phyloP scores from a whole-genome alignment of 2,113 vertebrate genomes.

The Aphyosemion australe region DNA sequence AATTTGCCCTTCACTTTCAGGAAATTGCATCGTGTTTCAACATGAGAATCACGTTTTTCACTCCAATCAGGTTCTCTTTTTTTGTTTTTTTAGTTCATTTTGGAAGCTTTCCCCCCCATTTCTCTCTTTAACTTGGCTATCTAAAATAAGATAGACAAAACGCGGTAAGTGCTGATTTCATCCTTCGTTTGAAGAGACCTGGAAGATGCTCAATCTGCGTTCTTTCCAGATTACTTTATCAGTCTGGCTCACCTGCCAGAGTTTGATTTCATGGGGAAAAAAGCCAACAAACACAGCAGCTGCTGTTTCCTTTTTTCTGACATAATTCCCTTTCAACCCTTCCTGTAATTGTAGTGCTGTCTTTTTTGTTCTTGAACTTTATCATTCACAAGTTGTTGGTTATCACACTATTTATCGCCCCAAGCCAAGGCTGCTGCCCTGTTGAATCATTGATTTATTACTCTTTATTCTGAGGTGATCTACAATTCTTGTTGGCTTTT shows the following conservation, averaged over 20 bases:
- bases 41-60: constrained; percentile 26
- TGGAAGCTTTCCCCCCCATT: constrained; percentile 20
- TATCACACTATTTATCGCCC: constrained; percentile 19
- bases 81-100: not conserved
- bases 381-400: constrained; percentile 17
- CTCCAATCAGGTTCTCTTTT: constrained; percentile 6
- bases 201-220: constrained; percentile 30
- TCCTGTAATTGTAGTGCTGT: not conserved
- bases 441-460: not conserved
- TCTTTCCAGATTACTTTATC: constrained; percentile 37
- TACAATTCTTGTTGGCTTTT: not conserved
- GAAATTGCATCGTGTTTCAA: constrained; percentile 45
- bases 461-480: not conserved
- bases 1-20: constrained; percentile 43
- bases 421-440: not conserved
- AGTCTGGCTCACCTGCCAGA: constrained; percentile 36
- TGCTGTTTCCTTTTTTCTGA: constrained; percentile 9
- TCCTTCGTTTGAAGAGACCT: constrained; percentile 7
- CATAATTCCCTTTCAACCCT: constrained; percentile 8
- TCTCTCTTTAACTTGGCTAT: constrained; percentile 16
- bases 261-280: constrained; percentile 28
- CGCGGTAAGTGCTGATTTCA: constrained; percentile 20
- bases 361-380: constrained; percentile 19
- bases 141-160: constrained; percentile 20
- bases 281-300: not conserved